These are phyloP conservation scores for Centropyge bicolor DNA, from an alignment of 2,797 vertebrate genomes.

Conservation along the genomic window DNA sequence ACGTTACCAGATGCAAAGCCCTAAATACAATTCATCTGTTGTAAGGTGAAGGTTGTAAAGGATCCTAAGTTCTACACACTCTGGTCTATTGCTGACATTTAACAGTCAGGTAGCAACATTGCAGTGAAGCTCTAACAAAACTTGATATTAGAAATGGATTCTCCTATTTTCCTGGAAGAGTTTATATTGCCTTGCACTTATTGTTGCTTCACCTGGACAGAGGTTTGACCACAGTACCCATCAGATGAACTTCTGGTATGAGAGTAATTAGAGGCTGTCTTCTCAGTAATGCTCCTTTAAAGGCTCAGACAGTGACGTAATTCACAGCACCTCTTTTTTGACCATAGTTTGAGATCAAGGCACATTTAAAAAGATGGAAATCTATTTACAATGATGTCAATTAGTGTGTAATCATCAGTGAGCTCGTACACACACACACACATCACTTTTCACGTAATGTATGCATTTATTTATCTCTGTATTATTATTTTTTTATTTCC, in stretches of 20 bases:
- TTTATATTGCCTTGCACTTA: slow-evolving; percentile 5
- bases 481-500: not conserved
- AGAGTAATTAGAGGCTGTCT: slow-evolving; percentile 12
- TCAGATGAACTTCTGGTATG: slow-evolving; percentile 30
- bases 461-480: no score
- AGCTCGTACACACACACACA: no score
- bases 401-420: no score
- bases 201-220: not conserved
- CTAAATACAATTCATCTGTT: no score
- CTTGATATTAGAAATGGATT: not conserved
- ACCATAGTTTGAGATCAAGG: not conserved
- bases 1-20: not conserved
- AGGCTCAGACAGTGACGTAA: not conserved
- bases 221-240: not conserved
- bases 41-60: not conserved
- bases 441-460: not conserved
- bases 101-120: not conserved
- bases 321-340: not conserved
- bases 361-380: not conserved
- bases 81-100: not conserved
- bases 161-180: slow-evolving; percentile 11
- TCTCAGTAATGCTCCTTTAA: slow-evolving; percentile 3
- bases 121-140: not conserved
- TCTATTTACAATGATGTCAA: not conserved
- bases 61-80: not conserved